A percentile compares a stretch with the other conserved stretches of the same genome.
Evolutionary conservation across 2,797 vertebrate species (phyloP).

Genomic region (Dendrocincla fuliginosa): DNA sequence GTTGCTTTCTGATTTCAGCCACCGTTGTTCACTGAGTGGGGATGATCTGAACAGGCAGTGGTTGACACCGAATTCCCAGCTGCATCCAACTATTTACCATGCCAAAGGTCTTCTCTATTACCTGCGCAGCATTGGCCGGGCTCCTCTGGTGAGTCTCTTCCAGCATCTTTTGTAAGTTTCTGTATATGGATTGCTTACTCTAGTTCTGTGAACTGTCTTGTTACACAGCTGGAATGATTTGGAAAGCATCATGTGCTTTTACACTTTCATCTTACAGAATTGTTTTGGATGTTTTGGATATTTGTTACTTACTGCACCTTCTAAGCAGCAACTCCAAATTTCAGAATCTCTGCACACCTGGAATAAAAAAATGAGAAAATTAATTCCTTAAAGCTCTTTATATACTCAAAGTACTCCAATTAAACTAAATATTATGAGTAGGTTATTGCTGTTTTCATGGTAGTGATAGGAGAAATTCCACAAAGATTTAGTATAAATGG

Average conservation of each 20-base stretch:
- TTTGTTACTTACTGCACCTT: background rate
- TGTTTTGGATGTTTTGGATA: background rate
- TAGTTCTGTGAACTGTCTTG: background rate
- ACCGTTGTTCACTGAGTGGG: slow-evolving; percentile 87
- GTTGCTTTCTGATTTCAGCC: slow-evolving; percentile 72
- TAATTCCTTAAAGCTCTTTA: background rate
- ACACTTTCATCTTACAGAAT: background rate
- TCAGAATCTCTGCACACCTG: background rate
- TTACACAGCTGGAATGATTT: background rate
- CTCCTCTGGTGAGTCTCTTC: slow-evolving; percentile 83
- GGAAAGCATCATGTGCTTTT: background rate
- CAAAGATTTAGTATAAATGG: background rate
- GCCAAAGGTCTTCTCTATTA: slow-evolving; percentile 90
- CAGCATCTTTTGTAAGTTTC: background rate
- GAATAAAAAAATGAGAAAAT: background rate
- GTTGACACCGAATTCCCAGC: slow-evolving; percentile 77
- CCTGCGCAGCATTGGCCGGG: slow-evolving; percentile 80
- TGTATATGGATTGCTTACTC: background rate
- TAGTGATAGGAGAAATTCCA: background rate
- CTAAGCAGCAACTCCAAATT: background rate
- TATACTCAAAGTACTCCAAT: background rate
- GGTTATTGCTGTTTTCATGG: background rate
- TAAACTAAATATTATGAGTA: background rate
- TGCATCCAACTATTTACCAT: slow-evolving; percentile 92
- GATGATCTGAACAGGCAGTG: slow-evolving; percentile 93